A percentile compares a stretch with the other conserved stretches of the same genome.
phyloP scores from a whole-genome alignment of 2,113 vertebrate genomes.

The Ophiodon elongatus region DNA sequence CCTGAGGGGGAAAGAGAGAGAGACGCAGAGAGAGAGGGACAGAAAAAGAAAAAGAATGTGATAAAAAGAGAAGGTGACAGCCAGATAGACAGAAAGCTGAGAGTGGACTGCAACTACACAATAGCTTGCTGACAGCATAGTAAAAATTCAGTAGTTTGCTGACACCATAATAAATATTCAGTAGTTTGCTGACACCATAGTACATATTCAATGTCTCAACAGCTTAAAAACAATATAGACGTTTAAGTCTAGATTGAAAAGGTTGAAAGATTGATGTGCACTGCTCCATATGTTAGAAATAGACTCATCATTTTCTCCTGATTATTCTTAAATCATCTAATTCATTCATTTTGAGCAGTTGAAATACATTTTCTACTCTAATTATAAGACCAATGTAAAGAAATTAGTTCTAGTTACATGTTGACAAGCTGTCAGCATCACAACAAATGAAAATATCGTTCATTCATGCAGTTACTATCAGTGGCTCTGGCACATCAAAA shows the following conservation, averaged over 20 bases:
- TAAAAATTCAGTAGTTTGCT: slow-evolving; percentile 30
- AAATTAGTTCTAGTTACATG: neutral
- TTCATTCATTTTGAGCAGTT: neutral
- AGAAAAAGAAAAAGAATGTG: slow-evolving; percentile 16
- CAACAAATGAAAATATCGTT: neutral
- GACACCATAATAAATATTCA: slow-evolving; percentile 42
- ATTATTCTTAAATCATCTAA: neutral
- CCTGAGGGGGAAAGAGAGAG: slow-evolving; percentile 27
- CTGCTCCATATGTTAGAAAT: neutral
- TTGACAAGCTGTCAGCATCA: neutral
- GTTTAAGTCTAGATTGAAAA: too few relatives aligned
- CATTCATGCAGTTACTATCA: neutral
- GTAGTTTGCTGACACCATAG: slow-evolving; percentile 31
- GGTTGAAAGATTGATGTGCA: neutral
- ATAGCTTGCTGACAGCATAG: slow-evolving; percentile 34
- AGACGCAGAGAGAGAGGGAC: neutral
- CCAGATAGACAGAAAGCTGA: slow-evolving; percentile 21
- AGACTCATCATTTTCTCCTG: neutral
- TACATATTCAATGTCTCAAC: slow-evolving; percentile 26
- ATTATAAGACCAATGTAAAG: neutral
- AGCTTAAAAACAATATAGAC: neutral
- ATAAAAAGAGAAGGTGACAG: slow-evolving; percentile 47
- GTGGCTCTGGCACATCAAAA: neutral
- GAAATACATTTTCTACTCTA: neutral
- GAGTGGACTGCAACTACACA: slow-evolving; percentile 14